Evolutionary conservation across 2,113 vertebrate genomes (phyloP).

Genomic region (Triplophysa tibetana): DNA sequence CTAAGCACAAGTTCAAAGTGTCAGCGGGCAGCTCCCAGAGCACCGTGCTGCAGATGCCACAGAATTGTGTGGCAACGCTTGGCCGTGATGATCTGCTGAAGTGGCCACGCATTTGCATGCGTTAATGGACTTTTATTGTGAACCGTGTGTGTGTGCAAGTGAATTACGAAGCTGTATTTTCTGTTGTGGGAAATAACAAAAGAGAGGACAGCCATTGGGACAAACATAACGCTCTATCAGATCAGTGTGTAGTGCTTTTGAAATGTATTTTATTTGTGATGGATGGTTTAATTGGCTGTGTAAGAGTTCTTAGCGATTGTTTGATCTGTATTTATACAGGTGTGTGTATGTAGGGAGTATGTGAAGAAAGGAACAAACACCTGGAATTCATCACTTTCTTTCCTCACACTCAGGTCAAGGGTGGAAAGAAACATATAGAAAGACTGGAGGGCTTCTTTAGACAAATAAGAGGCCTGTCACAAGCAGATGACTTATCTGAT

Average conservation of each 20-base stretch:
- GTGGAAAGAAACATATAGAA: conserved; percentile 17
- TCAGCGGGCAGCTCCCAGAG: neutral
- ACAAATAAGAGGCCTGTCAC: conserved; percentile 30
- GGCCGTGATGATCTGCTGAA: conserved; percentile 19
- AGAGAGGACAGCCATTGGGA: conserved; percentile 24
- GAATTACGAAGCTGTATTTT: conserved; percentile 40
- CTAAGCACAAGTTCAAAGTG: conserved; percentile 1
- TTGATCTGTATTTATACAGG: neutral
- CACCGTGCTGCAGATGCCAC: conserved; percentile 34
- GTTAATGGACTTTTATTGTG: conserved; percentile 41
- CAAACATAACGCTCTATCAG: conserved; percentile 24
- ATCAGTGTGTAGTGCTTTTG: neutral
- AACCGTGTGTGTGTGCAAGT: neutral
- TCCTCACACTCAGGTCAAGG: neutral
- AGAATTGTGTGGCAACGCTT: neutral
- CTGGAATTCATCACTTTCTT: no score
- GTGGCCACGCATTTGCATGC: conserved; percentile 45
- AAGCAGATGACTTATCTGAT: conserved; percentile 48
- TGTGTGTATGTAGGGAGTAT: conserved; percentile 10
- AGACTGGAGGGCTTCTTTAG: conserved; percentile 21
- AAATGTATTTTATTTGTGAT: conserved; percentile 11
- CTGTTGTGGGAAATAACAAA: conserved; percentile 26
- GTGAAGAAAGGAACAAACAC: neutral
- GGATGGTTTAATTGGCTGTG: conserved; percentile 7
- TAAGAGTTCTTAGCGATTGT: conserved; percentile 23